These are phyloP conservation scores for Eremobia ochroleuca DNA, from an alignment of 2,888 invertebrate species.

Conservation along the genomic window DNA sequence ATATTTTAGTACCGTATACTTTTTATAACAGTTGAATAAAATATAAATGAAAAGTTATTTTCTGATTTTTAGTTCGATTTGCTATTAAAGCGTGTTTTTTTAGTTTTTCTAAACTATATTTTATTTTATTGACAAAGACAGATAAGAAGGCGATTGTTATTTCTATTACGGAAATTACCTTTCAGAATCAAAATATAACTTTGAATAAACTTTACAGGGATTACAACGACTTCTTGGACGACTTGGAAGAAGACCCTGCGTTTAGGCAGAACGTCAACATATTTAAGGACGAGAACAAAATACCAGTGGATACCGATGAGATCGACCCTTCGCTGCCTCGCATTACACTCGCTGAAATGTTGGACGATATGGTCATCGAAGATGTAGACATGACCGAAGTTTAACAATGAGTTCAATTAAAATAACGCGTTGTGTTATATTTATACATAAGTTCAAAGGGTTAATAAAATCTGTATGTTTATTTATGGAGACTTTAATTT, in stretches of 20 bases:
- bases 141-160: background rate
- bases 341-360: conserved; percentile 97
- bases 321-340: conserved; percentile 93
- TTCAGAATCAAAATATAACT: background rate
- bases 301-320: conserved; percentile 90
- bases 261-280: conserved; percentile 98
- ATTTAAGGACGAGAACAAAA: conserved; percentile 92
- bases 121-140: no score
- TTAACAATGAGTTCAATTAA: conserved; percentile 52
- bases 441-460: background rate
- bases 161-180: background rate
- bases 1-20: no score
- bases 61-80: no score
- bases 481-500: conserved; percentile 33
- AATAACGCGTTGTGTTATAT: background rate
- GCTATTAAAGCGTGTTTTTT: no score
- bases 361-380: conserved; percentile 96
- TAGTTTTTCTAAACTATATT: no score
- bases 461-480: conserved; percentile 46
- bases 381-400: conserved; percentile 95
- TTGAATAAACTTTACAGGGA: conserved; percentile 91
- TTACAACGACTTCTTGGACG: conserved; percentile 98
- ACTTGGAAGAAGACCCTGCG: conserved; percentile 98
- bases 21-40: no score
- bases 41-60: no score